Evolutionary conservation across 2,888 invertebrate species (phyloP).

Genomic region (Tiliacea aurago): DNA sequence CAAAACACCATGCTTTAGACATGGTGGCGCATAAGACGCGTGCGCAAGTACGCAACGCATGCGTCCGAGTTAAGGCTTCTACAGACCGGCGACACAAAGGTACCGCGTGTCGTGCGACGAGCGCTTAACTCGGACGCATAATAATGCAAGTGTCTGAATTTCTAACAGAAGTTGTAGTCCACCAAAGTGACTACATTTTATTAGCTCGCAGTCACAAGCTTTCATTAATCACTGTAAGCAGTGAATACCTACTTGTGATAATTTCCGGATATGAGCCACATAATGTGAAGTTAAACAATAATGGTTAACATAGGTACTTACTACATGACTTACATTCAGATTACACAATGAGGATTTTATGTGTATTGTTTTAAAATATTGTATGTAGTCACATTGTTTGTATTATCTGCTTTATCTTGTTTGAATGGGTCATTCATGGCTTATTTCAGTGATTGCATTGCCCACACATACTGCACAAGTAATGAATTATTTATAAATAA

Average conservation of each 20-base stretch:
- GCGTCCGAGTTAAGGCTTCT: no score
- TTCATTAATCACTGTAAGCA: slow-evolving; percentile 10
- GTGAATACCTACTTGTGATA: not conserved
- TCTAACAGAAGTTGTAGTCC: not conserved
- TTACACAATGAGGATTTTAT: slow-evolving; percentile 41
- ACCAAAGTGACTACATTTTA: not conserved
- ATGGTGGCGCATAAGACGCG: not conserved
- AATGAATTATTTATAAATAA: slow-evolving; percentile 43
- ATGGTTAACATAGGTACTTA: not conserved
- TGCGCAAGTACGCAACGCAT: not conserved
- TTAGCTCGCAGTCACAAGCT: not conserved
- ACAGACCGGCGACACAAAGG: no score
- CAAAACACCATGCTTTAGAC: no score
- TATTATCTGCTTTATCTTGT: slow-evolving; percentile 40
- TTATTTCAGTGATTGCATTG: slow-evolving; percentile 47
- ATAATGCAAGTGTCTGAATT: not conserved
- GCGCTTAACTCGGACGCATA: no score
- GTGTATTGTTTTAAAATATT: slow-evolving; percentile 47
- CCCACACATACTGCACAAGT: slow-evolving; percentile 18
- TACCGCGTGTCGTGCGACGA: no score
- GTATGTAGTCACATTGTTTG: slow-evolving; percentile 28
- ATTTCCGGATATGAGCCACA: slow-evolving; percentile 7
- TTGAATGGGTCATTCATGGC: slow-evolving; percentile 50
- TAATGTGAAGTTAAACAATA: slow-evolving; percentile 22
- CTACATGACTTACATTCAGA: slow-evolving; percentile 8